Base-by-base conservation (phyloP, 2,113 vertebrate species). In the Ptilorrhoa leucosticta region DNA sequence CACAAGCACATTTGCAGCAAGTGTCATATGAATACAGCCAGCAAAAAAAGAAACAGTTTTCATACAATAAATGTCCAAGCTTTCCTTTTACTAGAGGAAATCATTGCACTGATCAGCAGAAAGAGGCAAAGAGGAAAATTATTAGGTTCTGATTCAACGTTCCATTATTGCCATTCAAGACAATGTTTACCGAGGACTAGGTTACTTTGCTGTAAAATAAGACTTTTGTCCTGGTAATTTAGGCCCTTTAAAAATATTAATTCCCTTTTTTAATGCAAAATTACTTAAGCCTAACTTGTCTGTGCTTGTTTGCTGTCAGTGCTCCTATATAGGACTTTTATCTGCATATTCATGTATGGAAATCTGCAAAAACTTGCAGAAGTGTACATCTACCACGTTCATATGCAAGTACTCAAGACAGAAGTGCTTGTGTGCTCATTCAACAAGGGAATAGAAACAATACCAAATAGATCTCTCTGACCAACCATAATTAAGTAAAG, bases 401-500 rank as follows among this genome's bases (percentile, higher is more conserved):
- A 44, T 48, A 91, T 76, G 65, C 57, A 95, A 88, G 87, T 40
- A 83, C 69, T 93, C 82, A 91, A 94, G 91, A 71, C 90, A 94
- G 83, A 90, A 94, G 60, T 92, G 47, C 73, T 83, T 93, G 86
- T 89, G 90, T 86, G 77, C 71, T 96, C 90, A 95, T 97, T 96
- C 94, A 96, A 94, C 86, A 94, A 83, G 77, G 73, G 66, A 97
- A 94, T 37, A 94, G 93, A 95, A 96, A 92, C 91, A 95, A 94
- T 96, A 96, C 77, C 89, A 94, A 90, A 94, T 64, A 84, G 86
- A 87, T 90, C 57, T 64, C 83, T 92, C 94, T 94, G 96, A 84
- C 96, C 86, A 95, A 78, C 83, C 68, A 72, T 94, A 96, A 96
- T 95, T 95, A 96, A 94, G 75, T 93, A 93, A 96, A 91, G 82